Evolutionary conservation across 2,888 invertebrate species (phyloP), one percentile per base, ranked within the genome.

Genomic region (Erebia palarica): DNA sequence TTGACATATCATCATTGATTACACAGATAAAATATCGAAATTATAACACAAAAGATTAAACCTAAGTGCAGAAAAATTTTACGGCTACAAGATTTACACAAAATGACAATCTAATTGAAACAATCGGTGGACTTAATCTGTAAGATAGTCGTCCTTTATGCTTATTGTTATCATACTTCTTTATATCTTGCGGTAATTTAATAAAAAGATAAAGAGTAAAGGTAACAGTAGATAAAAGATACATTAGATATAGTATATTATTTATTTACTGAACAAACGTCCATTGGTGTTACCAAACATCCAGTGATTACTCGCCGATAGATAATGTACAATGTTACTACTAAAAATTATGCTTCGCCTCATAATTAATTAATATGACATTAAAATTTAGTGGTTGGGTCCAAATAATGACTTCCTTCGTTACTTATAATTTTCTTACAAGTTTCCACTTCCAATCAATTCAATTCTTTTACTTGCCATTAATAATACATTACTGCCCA

Each of bases 21-120:
- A 66, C 66, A 66, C 18, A 44, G 66, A 66, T 66, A 66, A 57
- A 44, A 9, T 78, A 80, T 77, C 82, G 79, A 81, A 83, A 87
- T 57, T 69, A 47, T 36, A 65, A 59, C 36, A 69, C 49, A 60
- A 68, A 60, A 44, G 63, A 59, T 69, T 59, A 65, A 14, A 47
- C 58, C 36, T n/a, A 8, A 65, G 11, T 60, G 42, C 47, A 57
- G 3, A 65, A 60, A 66, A 61, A 59, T 58, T 53, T 27, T 66
- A 47, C 8, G n/a, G 47, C 13, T 47, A 49, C 49, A 59, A 55
- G 60, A 65, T 65, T 61, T 47, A 65, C 44, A 57, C 21, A 5
- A 53, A 58, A 70, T 53, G 58, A 58, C 51, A 51, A 70, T 70
- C 16, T 60, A 27, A 58, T 65, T 51, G 18, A 57, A 27, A 61